Evolutionary conservation across 1,140 invertebrate species (phyloP).

Genomic region (Lerema accius): DNA sequence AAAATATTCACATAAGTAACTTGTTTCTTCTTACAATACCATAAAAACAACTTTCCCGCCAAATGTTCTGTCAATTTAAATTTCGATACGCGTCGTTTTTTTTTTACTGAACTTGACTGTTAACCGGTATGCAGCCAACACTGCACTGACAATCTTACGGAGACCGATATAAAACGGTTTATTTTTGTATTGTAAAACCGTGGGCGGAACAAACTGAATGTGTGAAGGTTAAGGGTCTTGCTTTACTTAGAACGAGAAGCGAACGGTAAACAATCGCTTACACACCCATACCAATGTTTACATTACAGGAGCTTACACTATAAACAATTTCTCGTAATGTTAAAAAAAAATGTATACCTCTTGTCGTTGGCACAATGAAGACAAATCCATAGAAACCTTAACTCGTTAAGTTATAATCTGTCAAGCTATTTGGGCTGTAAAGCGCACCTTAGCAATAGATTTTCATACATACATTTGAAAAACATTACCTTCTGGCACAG

Average conservation of each 20-base stretch:
- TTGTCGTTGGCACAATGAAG: too few species aligned
- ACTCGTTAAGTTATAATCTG: too few species aligned
- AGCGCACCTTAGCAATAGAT: too few species aligned
- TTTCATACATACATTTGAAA: too few species aligned
- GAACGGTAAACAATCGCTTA: too few species aligned
- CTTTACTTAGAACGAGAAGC: background rate
- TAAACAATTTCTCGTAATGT: too few species aligned
- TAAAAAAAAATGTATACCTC: too few species aligned
- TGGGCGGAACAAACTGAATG: constrained; percentile 50
- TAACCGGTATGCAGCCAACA: constrained; percentile 34
- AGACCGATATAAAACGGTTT: constrained; percentile 56
- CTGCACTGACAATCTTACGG: constrained; percentile 44
- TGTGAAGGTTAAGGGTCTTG: constrained; percentile 14
- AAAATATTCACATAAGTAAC: background rate
- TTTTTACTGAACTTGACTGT: constrained; percentile 40
- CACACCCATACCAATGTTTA: too few species aligned
- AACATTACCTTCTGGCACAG: too few species aligned
- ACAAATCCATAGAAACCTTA: too few species aligned
- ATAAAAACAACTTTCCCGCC: background rate
- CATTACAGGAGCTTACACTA: too few species aligned
- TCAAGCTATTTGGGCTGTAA: too few species aligned
- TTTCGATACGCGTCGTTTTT: constrained; percentile 21
- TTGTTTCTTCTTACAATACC: background rate
- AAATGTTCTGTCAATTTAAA: constrained; percentile 16
- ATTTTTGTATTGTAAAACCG: constrained; percentile 53